phyloP scores from a whole-genome alignment of 2,797 vertebrate genomes.

The Ibycter americanus region DNA sequence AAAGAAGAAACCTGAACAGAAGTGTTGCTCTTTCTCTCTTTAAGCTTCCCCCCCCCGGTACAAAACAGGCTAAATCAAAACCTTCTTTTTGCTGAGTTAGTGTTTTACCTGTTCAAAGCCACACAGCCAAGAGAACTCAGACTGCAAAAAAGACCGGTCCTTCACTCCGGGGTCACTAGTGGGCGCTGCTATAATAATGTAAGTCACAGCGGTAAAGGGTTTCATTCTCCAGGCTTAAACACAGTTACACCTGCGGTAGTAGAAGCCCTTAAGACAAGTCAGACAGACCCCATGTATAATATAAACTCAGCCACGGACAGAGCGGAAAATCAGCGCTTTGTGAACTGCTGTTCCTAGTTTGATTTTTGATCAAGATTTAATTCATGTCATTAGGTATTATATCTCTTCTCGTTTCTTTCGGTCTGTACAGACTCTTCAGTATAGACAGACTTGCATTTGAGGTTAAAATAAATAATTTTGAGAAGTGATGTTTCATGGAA shows the following conservation, averaged over 20 bases:
- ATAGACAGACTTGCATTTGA: neutral
- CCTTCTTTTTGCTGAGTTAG: neutral
- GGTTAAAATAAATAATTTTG: neutral
- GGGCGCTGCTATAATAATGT: conserved; percentile 3
- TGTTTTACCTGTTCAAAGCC: neutral
- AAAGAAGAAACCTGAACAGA: neutral
- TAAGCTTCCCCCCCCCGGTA: accelerated
- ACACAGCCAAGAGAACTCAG: neutral
- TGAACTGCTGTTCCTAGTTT: neutral
- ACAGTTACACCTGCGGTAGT: neutral
- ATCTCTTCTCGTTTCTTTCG: neutral
- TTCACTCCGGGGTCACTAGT: conserved; percentile 14
- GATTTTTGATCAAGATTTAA: neutral
- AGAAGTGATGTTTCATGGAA: neutral
- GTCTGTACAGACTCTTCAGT: neutral
- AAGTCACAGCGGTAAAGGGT: neutral
- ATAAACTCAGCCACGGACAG: accelerated
- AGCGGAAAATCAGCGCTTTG: neutral
- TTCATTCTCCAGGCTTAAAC: neutral
- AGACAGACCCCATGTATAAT: neutral
- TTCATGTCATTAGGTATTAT: neutral
- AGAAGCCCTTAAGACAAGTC: neutral
- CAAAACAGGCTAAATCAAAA: neutral
- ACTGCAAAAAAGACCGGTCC: neutral
- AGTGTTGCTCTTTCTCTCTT: accelerated